Evolutionary conservation across 1,140 invertebrate genomes (phyloP).

Genomic region (Apolygus lucorum): DNA sequence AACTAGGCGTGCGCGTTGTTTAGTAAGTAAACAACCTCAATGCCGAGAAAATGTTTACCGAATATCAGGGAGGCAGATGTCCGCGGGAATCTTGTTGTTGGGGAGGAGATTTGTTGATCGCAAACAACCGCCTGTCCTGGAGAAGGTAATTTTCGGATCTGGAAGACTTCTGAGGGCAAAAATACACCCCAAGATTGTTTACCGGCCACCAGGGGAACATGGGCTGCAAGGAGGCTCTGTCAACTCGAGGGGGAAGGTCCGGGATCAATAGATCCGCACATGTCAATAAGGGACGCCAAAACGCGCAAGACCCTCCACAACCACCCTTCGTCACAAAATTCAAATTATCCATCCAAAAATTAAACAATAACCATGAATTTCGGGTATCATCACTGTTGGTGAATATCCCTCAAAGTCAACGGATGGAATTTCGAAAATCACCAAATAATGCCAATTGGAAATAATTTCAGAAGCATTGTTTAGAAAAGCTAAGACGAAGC

Average conservation of each 20-base stretch:
- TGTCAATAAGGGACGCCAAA: background rate
- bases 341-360: no score
- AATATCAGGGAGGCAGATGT: conserved; percentile 20
- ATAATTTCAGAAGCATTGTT: no score
- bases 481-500: no score
- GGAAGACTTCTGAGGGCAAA: conserved; percentile 26
- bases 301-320: conserved; percentile 17
- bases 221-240: conserved; percentile 18
- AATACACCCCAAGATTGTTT: conserved; percentile 31
- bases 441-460: no score
- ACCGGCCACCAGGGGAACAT: conserved; percentile 28
- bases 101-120: conserved; percentile 19
- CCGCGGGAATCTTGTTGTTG: background rate
- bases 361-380: no score
- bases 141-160: background rate
- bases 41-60: conserved; percentile 27
- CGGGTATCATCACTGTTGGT: no score
- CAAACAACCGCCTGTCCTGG: conserved; percentile 14
- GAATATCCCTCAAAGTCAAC: no score
- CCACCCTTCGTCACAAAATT: no score
- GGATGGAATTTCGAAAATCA: no score
- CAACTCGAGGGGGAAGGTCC: background rate
- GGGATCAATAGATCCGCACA: conserved; percentile 24
- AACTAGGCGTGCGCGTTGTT: conserved; percentile 19
- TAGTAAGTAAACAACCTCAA: conserved; percentile 24